phyloP scores from a whole-genome alignment of 30 jellyfish, hydroid and myxozoan species.

The Kudoa iwatai region DNA sequence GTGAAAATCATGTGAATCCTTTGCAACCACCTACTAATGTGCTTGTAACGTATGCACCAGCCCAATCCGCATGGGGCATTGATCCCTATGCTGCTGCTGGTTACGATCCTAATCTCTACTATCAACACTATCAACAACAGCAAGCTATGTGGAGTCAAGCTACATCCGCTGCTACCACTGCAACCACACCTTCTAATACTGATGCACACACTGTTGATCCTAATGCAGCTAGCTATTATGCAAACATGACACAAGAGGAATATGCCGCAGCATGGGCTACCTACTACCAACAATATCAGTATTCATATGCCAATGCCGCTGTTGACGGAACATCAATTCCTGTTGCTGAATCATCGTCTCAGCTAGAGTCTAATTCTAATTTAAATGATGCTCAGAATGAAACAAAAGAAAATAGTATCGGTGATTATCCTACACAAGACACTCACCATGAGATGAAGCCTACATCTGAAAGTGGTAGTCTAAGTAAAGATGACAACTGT shows the following conservation, averaged over 20 bases:
- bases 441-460: too few species aligned
- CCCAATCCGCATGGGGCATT: not conserved
- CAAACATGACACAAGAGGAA: constrained; percentile 6
- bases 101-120: not conserved
- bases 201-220: constrained; percentile 8
- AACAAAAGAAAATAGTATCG: too few species aligned
- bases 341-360: too few species aligned
- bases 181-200: constrained; percentile 6
- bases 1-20: constrained; percentile 10
- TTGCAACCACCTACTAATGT: not conserved
- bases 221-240: constrained; percentile 2
- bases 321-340: too few species aligned
- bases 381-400: too few species aligned
- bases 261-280: constrained; percentile 45
- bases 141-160: constrained; percentile 9
- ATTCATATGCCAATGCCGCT: constrained; percentile 17
- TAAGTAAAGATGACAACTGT: too few species aligned
- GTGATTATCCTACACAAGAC: too few species aligned
- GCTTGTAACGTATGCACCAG: not conserved
- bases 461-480: too few species aligned
- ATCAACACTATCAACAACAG: constrained; percentile 14
- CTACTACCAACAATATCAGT: constrained; percentile 20
- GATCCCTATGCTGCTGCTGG: constrained; percentile 4
- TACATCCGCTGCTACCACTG: too few species aligned
- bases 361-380: too few species aligned